phyloP scores from a whole-genome alignment of 2,113 vertebrate genomes.

The Stigmatopora argus region DNA sequence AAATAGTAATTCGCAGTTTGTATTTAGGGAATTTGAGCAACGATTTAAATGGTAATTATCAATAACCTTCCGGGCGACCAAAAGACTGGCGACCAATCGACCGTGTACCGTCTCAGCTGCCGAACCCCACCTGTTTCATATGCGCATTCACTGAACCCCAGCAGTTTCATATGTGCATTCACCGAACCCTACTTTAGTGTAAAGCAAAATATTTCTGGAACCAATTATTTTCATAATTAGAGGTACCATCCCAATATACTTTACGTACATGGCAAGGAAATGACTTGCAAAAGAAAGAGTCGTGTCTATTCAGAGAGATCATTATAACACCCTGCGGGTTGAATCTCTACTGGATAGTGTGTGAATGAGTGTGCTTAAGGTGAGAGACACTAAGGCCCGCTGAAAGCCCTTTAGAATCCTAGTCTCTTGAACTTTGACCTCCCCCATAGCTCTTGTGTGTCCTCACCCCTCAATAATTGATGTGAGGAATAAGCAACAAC shows the following conservation, averaged over 20 bases:
- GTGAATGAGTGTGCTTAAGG: slow-evolving; percentile 1
- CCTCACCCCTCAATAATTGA: slow-evolving; percentile 69
- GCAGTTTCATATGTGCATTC: too few species aligned
- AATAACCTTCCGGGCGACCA: too few species aligned
- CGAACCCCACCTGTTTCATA: too few species aligned
- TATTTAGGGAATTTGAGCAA: too few species aligned
- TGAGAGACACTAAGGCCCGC: slow-evolving; percentile 27
- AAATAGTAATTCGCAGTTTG: too few species aligned
- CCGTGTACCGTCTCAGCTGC: too few species aligned
- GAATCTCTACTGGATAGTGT: not conserved
- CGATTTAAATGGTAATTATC: too few species aligned
- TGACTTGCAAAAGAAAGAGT: not conserved
- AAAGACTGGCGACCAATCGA: too few species aligned
- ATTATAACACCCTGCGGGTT: not conserved
- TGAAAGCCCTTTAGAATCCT: slow-evolving; percentile 45
- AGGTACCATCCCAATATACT: not conserved
- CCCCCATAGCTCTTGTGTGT: slow-evolving; percentile 52
- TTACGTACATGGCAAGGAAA: not conserved
- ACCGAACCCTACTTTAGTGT: too few species aligned
- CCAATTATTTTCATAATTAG: too few species aligned
- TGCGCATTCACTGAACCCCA: too few species aligned
- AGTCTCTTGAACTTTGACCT: slow-evolving; percentile 66
- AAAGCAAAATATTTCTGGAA: too few species aligned
- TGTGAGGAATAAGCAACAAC: slow-evolving; percentile 55
- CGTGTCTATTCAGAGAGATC: not conserved